Conservation (phyloP, 2,888 invertebrate species). For the Spodoptera exigua region DNA sequence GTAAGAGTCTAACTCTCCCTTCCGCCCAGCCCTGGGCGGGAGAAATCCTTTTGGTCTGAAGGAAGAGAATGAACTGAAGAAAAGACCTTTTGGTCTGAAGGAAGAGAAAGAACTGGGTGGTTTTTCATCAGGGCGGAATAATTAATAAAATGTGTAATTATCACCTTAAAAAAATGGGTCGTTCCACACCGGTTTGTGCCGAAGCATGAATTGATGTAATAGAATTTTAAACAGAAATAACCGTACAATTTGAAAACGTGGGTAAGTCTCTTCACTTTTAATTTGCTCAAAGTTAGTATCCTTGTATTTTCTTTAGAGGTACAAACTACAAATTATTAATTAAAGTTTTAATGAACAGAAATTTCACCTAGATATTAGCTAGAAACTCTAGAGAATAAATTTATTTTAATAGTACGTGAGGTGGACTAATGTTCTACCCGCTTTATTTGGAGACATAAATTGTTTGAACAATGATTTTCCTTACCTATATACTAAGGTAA, state of each 20-base stretch:
- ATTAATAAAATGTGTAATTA: no score
- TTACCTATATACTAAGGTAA: slow-evolving; percentile 13
- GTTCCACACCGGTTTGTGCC: no score
- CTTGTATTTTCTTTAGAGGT: slow-evolving; percentile 9
- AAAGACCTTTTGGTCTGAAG: no score
- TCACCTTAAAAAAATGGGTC: no score
- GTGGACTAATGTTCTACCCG: slow-evolving; percentile 7
- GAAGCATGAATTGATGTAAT: no score
- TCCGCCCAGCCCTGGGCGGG: no score
- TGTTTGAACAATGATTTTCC: slow-evolving; percentile 20
- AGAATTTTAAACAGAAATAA: not conserved
- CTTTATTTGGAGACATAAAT: slow-evolving; percentile 3
- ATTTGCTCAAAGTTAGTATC: not conserved
- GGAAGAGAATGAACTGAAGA: no score
- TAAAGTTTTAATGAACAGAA: slow-evolving; percentile 28
- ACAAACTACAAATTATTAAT: slow-evolving; percentile 22
- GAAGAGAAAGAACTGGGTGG: no score
- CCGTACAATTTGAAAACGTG: not conserved
- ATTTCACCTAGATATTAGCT: slow-evolving; percentile 6
- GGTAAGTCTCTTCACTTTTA: not conserved
- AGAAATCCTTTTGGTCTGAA: no score
- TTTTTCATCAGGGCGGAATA: no score
- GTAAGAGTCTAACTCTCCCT: no score
- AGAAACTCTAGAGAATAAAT: slow-evolving; percentile 14
- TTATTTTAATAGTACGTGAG: slow-evolving; percentile 27